Evolutionary conservation across 2,797 vertebrate species (phyloP), one percentile per base, ranked within the genome.

Genomic region (Danio albolineatus): DNA sequence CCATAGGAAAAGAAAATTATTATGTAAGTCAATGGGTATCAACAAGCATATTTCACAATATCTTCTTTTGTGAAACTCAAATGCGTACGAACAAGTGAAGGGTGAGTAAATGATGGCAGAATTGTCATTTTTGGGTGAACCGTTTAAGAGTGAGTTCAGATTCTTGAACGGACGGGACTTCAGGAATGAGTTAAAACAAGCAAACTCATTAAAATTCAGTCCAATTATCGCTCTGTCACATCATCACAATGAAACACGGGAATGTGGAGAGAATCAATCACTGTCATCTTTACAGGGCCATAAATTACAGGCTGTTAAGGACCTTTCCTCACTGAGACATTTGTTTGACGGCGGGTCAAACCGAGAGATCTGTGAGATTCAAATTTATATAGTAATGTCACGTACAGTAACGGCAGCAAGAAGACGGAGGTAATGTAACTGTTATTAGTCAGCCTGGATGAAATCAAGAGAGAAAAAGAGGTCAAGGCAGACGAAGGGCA

Each of bases 321-420:
- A 48, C 39, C n/a, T 7, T 43, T 64, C 48, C 16, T 64, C 69
- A 56, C 39, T 5, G 16, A 73, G 77, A 79, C 77, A 54, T 73
- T 54, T 64, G 67, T 19, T 64, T 79, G 77, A 79, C 67, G 54
- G 49, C n/a, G 44, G 49, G 77, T 79, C 67, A 79, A 46, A 79
- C 59, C 17, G 59, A 13, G 39, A 72, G 66, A 61, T 61, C 46
- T 53, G 44, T 43, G 54, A 51, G 67, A 71, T 44, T 71, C 39
- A n/a, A 54, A 53, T 39, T 44, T 59, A 53, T 61, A 51, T 13
- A 61, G 56, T 17, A n/a, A 71, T 41, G 75, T 57, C 75, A 67
- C 13, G 1, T 56, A 59, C 16, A 38, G 39, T 46, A 77, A 66
- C 38, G 54, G 46, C 46, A 21, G 73, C 28, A 44, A 38, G 19